These are phyloP conservation scores for Thermophis baileyi DNA, from an alignment of 2,113 vertebrate species.

Conservation along the genomic window DNA sequence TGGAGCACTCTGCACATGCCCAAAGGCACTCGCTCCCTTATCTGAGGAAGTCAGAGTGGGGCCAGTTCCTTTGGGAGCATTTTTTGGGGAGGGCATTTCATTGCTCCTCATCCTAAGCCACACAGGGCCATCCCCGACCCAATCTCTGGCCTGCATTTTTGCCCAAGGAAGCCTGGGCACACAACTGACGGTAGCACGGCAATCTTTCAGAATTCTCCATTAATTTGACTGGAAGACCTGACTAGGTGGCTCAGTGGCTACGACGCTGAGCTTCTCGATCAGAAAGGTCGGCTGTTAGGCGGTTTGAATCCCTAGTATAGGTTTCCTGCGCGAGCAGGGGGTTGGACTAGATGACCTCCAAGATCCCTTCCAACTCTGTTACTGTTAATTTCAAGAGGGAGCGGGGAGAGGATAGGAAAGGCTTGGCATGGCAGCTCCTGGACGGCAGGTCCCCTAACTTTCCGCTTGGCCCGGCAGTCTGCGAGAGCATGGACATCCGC, in stretches of 20 bases:
- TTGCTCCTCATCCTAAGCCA: neutral
- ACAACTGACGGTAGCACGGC: fast-evolving
- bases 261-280: too few species aligned
- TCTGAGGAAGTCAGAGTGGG: neutral
- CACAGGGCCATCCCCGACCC: neutral
- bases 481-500: slow-evolving; percentile 79
- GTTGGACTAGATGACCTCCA: too few species aligned
- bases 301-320: too few species aligned
- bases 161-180: neutral
- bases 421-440: neutral
- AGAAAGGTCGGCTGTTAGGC: too few species aligned
- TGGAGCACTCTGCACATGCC: neutral
- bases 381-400: neutral
- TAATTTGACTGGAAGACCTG: too few species aligned
- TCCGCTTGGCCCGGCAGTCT: slow-evolving; percentile 60
- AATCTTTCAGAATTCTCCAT: neutral
- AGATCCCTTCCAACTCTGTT: too few species aligned
- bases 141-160: neutral
- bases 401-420: neutral
- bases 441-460: neutral
- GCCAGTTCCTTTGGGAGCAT: neutral
- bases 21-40: neutral
- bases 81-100: neutral
- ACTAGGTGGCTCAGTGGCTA: too few species aligned
- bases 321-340: too few species aligned